Conservation (phyloP, 1,140 invertebrate genomes). For the Drosophila teissieri region DNA sequence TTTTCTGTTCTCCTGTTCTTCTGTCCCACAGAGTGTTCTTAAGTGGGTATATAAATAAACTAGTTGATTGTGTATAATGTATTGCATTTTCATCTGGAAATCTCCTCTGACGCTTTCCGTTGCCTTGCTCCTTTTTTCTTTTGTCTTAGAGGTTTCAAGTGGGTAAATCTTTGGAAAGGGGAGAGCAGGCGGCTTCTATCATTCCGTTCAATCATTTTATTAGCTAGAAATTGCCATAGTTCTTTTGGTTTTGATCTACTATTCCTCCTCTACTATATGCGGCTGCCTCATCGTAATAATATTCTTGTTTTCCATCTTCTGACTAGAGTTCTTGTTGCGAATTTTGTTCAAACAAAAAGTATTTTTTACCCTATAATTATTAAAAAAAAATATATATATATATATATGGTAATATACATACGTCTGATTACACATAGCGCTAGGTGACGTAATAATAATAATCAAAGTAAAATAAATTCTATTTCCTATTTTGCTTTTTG, state of each 20-base stretch:
- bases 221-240: conserved; percentile 46
- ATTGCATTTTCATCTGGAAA: conserved; percentile 28
- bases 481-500: conserved; percentile 8
- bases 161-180: conserved; percentile 41
- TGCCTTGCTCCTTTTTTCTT: not conserved
- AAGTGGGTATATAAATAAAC: conserved; percentile 39
- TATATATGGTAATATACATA: conserved; percentile 28
- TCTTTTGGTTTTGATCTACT: conserved; percentile 34
- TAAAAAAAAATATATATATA: conserved; percentile 53
- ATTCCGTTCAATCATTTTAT: conserved; percentile 47
- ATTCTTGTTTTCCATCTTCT: conserved; percentile 53
- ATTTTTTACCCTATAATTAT: conserved; percentile 59
- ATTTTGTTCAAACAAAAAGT: conserved; percentile 75
- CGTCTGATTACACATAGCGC: conserved; percentile 24
- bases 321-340: conserved; percentile 81
- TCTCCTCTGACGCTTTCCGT: not conserved
- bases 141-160: not conserved
- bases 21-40: conserved; percentile 4
- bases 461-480: conserved; percentile 31
- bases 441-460: conserved; percentile 57
- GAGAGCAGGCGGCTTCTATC: conserved; percentile 16
- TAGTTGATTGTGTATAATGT: conserved; percentile 41
- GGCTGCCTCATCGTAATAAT: conserved; percentile 9
- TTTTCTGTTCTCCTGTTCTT: conserved; percentile 1
- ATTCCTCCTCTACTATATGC: conserved; percentile 14